phyloP scores from a whole-genome alignment of 2,797 vertebrate genomes.

The Catostomus latipinnis region DNA sequence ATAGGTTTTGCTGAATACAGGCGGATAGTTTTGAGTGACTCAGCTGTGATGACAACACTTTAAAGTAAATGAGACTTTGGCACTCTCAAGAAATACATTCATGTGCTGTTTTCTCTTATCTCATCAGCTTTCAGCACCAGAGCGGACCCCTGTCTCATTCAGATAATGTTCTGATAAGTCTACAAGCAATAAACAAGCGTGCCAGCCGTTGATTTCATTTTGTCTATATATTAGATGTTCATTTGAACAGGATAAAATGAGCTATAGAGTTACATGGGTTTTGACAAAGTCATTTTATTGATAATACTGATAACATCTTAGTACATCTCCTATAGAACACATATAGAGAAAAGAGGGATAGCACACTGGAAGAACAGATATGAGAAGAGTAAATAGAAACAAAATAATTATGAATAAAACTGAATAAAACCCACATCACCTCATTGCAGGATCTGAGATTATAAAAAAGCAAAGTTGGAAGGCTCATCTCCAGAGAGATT shows the following conservation, averaged over 20 bases:
- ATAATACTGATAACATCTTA: conserved; percentile 76
- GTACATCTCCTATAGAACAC: conserved; percentile 67
- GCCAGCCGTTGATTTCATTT: background rate
- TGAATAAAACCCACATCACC: conserved; percentile 58
- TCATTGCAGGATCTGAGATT: conserved; percentile 49
- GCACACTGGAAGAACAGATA: conserved; percentile 68
- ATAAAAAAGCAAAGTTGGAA: conserved; percentile 48
- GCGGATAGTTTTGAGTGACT: background rate
- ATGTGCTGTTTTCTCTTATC: background rate
- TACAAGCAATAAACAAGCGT: background rate
- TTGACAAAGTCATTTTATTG: conserved; percentile 71
- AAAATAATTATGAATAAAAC: conserved; percentile 55
- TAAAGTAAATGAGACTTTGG: background rate
- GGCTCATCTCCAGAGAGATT: conserved; percentile 51
- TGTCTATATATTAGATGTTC: background rate
- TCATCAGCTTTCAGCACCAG: conserved; percentile 10
- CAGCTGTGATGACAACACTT: background rate
- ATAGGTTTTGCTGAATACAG: background rate
- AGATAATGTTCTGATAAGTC: background rate
- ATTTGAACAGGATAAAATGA: background rate
- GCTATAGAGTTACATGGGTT: conserved; percentile 39
- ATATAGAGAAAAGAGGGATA: conserved; percentile 49
- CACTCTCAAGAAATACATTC: conserved; percentile 4
- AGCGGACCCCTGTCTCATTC: background rate
- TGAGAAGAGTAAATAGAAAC: conserved; percentile 43